Evolutionary conservation across 1,140 invertebrate genomes (phyloP), one percentile per base, ranked within the genome.

Genomic region (Ceratosolen solmsi): DNA sequence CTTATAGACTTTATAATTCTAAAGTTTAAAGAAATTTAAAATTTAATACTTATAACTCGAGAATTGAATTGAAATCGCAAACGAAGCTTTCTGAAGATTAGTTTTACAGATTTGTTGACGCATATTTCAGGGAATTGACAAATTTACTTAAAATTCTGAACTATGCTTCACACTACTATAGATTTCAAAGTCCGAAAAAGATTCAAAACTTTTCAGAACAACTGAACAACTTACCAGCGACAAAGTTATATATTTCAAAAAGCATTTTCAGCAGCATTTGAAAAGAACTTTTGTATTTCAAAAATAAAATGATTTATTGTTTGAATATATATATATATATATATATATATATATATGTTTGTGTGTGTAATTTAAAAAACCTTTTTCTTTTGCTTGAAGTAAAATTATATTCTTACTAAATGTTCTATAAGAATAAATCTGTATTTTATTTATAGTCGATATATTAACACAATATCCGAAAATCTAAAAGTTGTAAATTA

Each of bases 91-190:
- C 20, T 0, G 38, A 36, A 36, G 7, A 38, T 68, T n/a, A 20
- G 2, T 38, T 68, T 30, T 68, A 54, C 7, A 30, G 4, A 36
- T 17, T 38, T n/a, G 17, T 38, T 68, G 33, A 38, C 4, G 27
- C 22, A n/a, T 68, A 68, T 68, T 68, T 68, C 3, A 68, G 33
- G 22, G 11, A 20, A 38, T 38, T 2, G 38, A 38, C 9, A 68
- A 68, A 68, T 68, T 68, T 68, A 68, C 17, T 68, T 38, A 38
- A 68, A 68, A 68, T 68, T 68, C 63, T 68, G 63, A 68, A 68
- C 0, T 36, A 8, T 38, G 8, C 2, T 22, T 68, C 36, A 38
- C 20, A 15, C 17, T 68, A 68, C 20, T 68, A 38, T 38, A 38
- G 17, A 68, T 4, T 38, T 38, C n/a, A 0, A 36, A 68, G 17